phyloP scores from a whole-genome alignment of 1,140 invertebrate genomes.

The Drosophila nebulosa region DNA sequence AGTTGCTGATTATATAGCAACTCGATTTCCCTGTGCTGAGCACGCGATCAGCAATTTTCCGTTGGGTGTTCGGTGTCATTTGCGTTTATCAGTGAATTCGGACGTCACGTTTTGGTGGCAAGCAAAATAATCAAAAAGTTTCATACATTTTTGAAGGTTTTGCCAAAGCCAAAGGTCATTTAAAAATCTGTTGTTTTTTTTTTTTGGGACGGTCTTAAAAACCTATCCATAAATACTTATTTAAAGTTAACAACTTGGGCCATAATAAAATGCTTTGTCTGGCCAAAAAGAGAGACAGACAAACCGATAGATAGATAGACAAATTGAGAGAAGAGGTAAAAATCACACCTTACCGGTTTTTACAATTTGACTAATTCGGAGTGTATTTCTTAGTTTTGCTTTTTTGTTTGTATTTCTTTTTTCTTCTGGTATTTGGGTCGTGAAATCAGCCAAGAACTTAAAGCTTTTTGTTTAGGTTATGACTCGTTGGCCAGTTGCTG shows the following conservation, averaged over 20 bases:
- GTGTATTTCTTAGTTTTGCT: slow-evolving; percentile 19
- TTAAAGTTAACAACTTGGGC: slow-evolving; percentile 2
- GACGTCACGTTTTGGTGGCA: background rate
- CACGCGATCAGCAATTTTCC: background rate
- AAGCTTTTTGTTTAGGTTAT: slow-evolving; percentile 10
- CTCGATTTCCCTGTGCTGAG: background rate
- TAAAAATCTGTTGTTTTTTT: background rate
- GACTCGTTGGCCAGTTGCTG: slow-evolving; percentile 7
- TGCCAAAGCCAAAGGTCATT: background rate
- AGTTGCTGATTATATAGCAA: no score
- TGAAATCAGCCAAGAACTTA: slow-evolving; percentile 47
- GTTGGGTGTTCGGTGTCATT: background rate
- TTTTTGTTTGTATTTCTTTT: slow-evolving; percentile 28
- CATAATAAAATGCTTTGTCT: slow-evolving; percentile 20
- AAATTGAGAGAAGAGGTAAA: slow-evolving; percentile 19
- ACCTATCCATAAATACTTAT: background rate
- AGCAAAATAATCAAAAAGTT: no score
- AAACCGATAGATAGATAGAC: background rate
- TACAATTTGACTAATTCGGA: slow-evolving; percentile 48
- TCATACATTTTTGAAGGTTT: background rate
- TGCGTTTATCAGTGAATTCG: background rate
- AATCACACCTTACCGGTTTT: slow-evolving; percentile 31
- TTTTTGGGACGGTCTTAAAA: background rate
- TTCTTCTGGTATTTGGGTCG: slow-evolving; percentile 23
- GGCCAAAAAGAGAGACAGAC: background rate